Base-by-base conservation (phyloP, 2,797 vertebrate genomes). In the Podargus strigoides region DNA sequence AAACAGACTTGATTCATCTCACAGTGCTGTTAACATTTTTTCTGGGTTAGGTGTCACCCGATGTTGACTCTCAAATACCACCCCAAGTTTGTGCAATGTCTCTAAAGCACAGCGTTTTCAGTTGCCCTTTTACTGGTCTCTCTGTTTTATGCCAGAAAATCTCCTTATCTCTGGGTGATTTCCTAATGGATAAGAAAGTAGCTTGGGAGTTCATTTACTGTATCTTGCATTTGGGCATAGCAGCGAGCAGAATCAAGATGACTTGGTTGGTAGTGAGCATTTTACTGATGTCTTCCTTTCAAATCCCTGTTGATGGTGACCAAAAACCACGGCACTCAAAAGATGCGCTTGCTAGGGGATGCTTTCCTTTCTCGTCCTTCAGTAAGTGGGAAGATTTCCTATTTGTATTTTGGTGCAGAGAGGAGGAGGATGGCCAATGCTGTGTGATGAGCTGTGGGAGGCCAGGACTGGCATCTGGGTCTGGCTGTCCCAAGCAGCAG, bases 161-260 rank as follows among this genome's bases (percentile, higher is more conserved):
- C 23, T 85, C 59, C 74, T 80, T 76, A 49, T 52, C 44, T 83
- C 63, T 87, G 60, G 59, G 60, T 85, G 64, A 89, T 96, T 95
- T 94, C 93, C 81, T 94, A 56, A 70, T 41, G 49, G 94, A 87
- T 92, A 89, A 94, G 78, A 74, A 93, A 89, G 50, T 28, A 74
- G 49, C 90, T 82, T 7, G 4, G 52, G 52, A 92, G 52, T 85
- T 87, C 62, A 27, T 87, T 70, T 49, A 66, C 68, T 70, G 37
- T 58, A 4, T 70, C 77, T 89, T 85, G 56, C 27, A 13, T 83
- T 59, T 77, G 67, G 16, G 30, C 5, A 3, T 41, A 70, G 70
- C 55, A 9, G 64, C 0, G 13, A 70, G 80, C 55, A 50, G 39
- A 41, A 47, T 52, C 49, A 36, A 78, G 70, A 62, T 80, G 84